A percentile compares a stretch with the other conserved stretches of the same genome.
phyloP scores from a whole-genome alignment of 2,888 invertebrate genomes.

The Heliconius cydno region DNA sequence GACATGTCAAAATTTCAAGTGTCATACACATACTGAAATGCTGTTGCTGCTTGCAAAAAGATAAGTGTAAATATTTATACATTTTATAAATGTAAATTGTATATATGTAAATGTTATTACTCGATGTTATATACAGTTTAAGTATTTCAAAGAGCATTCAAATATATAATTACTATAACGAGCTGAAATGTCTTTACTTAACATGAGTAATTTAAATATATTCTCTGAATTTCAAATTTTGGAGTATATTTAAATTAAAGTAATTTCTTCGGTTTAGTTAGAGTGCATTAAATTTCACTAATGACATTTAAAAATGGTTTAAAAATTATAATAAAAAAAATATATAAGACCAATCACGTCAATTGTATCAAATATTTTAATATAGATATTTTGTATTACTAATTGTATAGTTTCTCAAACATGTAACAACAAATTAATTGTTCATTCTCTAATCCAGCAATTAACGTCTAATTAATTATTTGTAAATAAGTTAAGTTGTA shows the following conservation, averaged over 20 bases:
- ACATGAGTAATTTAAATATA: background rate
- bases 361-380: background rate
- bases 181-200: background rate
- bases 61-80: background rate
- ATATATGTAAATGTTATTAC: background rate
- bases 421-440: background rate
- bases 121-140: background rate
- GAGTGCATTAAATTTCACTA: background rate
- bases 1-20: background rate
- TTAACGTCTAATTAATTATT: background rate
- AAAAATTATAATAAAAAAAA: background rate
- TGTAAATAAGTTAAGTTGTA: background rate
- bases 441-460: background rate
- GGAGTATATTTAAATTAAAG: background rate
- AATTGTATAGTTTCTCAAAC: background rate
- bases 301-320: background rate
- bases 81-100: background rate
- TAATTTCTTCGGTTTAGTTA: background rate
- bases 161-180: slow-evolving; percentile 1
- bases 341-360: background rate
- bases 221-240: no score
- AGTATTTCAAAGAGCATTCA: slow-evolving; percentile 1
- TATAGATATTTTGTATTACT: background rate
- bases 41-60: background rate
- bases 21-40: background rate